Base-by-base conservation (phyloP, 2,888 invertebrate genomes). In the Neoitamus cyanurus region DNA sequence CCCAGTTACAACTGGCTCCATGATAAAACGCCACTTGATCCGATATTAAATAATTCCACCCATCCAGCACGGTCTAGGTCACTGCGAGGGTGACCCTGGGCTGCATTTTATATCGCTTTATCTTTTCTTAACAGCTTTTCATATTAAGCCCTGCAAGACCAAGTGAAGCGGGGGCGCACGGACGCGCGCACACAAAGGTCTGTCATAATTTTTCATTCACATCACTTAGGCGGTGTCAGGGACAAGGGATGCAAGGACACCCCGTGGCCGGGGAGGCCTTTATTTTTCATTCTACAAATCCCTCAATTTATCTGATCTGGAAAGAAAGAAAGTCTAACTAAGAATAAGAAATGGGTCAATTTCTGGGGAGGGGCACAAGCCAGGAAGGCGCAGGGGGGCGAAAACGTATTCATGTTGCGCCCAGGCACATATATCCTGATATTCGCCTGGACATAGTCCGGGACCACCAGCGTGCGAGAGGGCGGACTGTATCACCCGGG, bases 201-300 rank as follows among this genome's bases (percentile, higher is more conserved):
- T 72, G 73, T 85, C 83, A 85, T 85, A 85, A 85, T 85, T 84
- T 84, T 85, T 85, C 80, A 85, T 85, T 84, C 78, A 84, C 84
- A 84, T 85, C 85, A 84, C 80, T 85, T 83, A 83, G 34, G 68
- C 31, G 78, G 28, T 83, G 80, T 70, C 73, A 37, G n/a, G 42
- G 30, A 80, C 58, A 68, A 80, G 68, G 80, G 80, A 58, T 80
- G 25, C 68, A n/a, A 77, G 46, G 46, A 25, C 58, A 80, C 31
- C 58, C 11, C 30, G 68, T 58, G 68, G 30, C 48, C 9, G 34
- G 20, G 31, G 34, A 30, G 70, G 70, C 72, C 83, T 84, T 84
- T 83, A 85, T 85, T 85, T 85, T 84, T 84, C 84, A 84, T 77
- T 84, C 73, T 37, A 84, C 77, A 84, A 84, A 77, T 77, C 77